Conservation (phyloP, 2,113 vertebrate genomes). For the Thomomys bottae region DNA sequence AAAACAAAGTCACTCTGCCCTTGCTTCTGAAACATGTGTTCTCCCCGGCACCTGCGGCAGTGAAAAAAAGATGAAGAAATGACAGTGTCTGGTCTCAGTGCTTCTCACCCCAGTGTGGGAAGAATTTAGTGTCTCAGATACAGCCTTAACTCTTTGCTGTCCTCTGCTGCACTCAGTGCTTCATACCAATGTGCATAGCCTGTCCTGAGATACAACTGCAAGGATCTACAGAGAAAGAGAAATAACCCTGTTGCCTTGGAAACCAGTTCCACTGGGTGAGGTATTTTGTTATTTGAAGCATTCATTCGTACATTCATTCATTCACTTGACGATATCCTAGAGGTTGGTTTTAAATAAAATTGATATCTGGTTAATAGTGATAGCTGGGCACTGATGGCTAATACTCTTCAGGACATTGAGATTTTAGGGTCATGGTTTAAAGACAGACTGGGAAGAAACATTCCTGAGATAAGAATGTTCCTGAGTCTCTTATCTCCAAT, state of each 20-base stretch:
- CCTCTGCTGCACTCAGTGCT: neutral
- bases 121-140: slow-evolving; percentile 30
- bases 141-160: slow-evolving; percentile 52
- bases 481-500: too few species aligned
- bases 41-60: slow-evolving; percentile 63
- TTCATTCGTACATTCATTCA: neutral
- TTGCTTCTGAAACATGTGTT: slow-evolving; percentile 63
- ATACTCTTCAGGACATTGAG: too few species aligned
- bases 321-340: neutral
- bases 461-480: too few species aligned
- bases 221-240: neutral
- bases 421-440: too few species aligned
- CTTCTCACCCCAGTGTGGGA: neutral
- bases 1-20: slow-evolving; percentile 73
- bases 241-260: rapidly evolving
- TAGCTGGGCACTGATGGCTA: too few species aligned
- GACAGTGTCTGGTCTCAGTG: slow-evolving; percentile 60
- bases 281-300: neutral
- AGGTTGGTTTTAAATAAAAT: neutral
- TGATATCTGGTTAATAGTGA: neutral
- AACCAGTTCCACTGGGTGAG: neutral
- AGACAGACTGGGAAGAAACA: too few species aligned
- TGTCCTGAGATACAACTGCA: neutral
- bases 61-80: slow-evolving; percentile 61
- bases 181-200: neutral